Percentiles rank a stretch among this genome's conserved stretches.
These are phyloP conservation scores for Idaea aversata DNA, from an alignment of 2,888 invertebrate genomes.

Conservation along the genomic window DNA sequence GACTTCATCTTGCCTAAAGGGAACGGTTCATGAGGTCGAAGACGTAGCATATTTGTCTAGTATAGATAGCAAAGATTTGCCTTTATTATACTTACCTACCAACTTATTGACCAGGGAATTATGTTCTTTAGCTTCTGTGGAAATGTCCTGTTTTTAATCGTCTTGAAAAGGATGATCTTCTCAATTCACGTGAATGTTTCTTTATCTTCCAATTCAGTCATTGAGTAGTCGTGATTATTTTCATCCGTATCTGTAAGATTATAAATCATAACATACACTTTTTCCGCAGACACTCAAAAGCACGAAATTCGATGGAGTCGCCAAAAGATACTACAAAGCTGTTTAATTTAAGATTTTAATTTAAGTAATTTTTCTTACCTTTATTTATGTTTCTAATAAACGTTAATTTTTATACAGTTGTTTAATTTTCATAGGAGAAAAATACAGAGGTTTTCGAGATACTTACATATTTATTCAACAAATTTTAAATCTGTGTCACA, in stretches of 20 bases:
- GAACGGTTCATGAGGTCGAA: too few relatives aligned
- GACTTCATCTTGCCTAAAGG: too few relatives aligned
- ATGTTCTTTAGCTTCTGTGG: neutral
- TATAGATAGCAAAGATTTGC: too few relatives aligned
- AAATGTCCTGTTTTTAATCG: neutral
- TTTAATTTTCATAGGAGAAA: neutral
- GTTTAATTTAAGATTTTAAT: slow-evolving; percentile 2
- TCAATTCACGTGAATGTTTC: neutral
- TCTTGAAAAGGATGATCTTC: slow-evolving; percentile 1
- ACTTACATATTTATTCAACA: slow-evolving; percentile 12
- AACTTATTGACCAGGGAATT: too few relatives aligned
- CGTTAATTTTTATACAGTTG: neutral
- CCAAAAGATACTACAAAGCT: slow-evolving; percentile 38
- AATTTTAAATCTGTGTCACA: slow-evolving; percentile 49
- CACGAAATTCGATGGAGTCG: slow-evolving; percentile 34
- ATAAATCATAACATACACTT: neutral
- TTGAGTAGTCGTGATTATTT: neutral
- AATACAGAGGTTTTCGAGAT: neutral
- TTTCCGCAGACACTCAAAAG: slow-evolving; percentile 38
- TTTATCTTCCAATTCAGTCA: too few relatives aligned
- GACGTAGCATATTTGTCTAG: too few relatives aligned
- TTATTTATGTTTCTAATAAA: neutral
- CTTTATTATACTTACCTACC: neutral
- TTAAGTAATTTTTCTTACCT: neutral
- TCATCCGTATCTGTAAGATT: slow-evolving; percentile 3